These are phyloP conservation scores for Charina bottae DNA, from an alignment of 2,113 vertebrate genomes.

Conservation along the genomic window DNA sequence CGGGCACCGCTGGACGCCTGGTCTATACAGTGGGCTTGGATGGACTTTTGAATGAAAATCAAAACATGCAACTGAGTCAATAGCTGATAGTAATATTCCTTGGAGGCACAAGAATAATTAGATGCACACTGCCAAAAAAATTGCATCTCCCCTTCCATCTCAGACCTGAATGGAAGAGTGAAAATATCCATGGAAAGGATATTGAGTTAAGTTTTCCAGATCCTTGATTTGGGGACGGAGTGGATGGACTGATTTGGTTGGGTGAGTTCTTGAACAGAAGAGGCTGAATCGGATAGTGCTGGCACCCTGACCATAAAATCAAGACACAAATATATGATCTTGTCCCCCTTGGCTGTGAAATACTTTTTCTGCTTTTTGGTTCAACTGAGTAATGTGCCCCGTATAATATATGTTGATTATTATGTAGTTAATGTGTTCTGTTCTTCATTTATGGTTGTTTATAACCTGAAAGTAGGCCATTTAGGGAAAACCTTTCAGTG, in stretches of 20 bases:
- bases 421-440: neutral
- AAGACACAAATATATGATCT: neutral
- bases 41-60: neutral
- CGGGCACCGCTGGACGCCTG: too few species aligned
- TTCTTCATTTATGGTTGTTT: neutral
- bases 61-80: neutral
- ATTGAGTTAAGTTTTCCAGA: neutral
- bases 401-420: neutral
- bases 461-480: fast-evolving
- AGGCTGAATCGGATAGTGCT: neutral
- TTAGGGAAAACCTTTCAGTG: neutral
- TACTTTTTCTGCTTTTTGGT: too few species aligned
- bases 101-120: neutral
- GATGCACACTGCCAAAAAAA: neutral
- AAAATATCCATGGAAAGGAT: neutral
- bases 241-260: neutral
- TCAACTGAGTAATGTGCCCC: neutral
- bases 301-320: neutral
- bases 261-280: neutral
- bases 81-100: neutral
- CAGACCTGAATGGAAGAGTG: too few species aligned
- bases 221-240: neutral
- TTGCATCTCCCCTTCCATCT: too few species aligned
- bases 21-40: too few species aligned
- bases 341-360: neutral